Percentiles rank a stretch among this genome's conserved stretches.
phyloP scores from a whole-genome alignment of 2,888 invertebrate genomes.

The Ophonus ardosiacus region DNA sequence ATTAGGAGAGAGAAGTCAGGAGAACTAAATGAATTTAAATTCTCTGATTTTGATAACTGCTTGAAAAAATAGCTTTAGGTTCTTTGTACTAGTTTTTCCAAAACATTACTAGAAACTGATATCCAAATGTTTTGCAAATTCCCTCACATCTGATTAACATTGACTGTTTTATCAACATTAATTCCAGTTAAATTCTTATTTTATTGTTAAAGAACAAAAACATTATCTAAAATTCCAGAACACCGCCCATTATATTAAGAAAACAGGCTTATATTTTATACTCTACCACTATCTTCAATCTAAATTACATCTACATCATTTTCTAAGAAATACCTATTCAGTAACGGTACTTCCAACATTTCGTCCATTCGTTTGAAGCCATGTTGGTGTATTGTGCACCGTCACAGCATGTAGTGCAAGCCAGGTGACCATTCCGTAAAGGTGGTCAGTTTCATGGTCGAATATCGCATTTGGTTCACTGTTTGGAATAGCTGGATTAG shows the following conservation, averaged over 20 bases:
- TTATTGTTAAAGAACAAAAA: too few species aligned
- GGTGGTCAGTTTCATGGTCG: constrained; percentile 57
- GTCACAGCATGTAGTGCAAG: constrained; percentile 29
- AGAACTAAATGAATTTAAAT: too few species aligned
- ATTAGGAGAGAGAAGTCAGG: too few species aligned
- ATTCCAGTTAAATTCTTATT: too few species aligned
- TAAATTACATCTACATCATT: constrained; percentile 3
- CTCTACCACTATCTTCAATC: neutral
- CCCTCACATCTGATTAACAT: too few species aligned
- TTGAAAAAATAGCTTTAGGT: too few species aligned
- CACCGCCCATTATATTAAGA: neutral
- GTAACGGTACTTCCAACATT: neutral
- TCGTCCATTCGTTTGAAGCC: neutral
- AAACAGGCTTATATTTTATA: neutral
- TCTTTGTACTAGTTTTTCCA: too few species aligned
- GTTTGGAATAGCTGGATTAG: constrained; percentile 12
- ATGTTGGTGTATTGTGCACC: constrained; percentile 49
- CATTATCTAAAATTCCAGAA: too few species aligned
- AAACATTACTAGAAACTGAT: too few species aligned
- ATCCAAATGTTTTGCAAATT: too few species aligned
- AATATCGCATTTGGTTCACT: constrained; percentile 28
- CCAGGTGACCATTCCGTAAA: constrained; percentile 58
- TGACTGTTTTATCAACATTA: too few species aligned
- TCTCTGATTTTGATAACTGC: too few species aligned
- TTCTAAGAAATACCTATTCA: neutral